These are phyloP conservation scores for Philonicus albiceps DNA, from an alignment of 2,888 invertebrate genomes.

Conservation along the genomic window DNA sequence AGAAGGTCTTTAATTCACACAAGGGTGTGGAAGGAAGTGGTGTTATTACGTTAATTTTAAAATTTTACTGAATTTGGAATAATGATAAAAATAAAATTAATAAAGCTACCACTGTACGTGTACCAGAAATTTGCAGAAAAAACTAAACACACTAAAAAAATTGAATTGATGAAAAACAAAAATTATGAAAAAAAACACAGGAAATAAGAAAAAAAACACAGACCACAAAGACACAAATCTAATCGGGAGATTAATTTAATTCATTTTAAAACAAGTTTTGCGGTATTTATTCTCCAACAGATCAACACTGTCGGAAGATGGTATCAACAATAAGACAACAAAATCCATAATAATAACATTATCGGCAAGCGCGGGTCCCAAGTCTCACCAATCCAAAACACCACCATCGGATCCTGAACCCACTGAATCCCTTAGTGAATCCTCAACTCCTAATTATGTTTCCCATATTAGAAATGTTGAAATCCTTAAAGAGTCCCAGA, in stretches of 20 bases:
- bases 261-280: slow-evolving; percentile 39
- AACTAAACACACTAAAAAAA: slow-evolving; percentile 2
- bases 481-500: slow-evolving; percentile 40
- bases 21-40: neutral
- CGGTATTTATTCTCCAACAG: slow-evolving; percentile 51
- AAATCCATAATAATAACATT: slow-evolving; percentile 55
- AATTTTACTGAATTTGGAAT: neutral
- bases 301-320: slow-evolving; percentile 52
- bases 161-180: slow-evolving; percentile 9
- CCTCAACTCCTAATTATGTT: neutral
- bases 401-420: neutral
- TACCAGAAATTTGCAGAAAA: neutral
- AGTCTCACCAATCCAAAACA: slow-evolving; percentile 43
- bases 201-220: neutral
- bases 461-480: slow-evolving; percentile 44
- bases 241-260: slow-evolving; percentile 2
- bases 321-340: slow-evolving; percentile 55
- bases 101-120: slow-evolving; percentile 31
- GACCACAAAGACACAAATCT: neutral
- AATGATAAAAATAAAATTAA: neutral
- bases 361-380: slow-evolving; percentile 59
- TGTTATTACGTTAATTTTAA: neutral
- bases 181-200: neutral
- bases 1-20: neutral
- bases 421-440: neutral